Evolutionary conservation across 2,797 vertebrate genomes (phyloP).

Genomic region (Gymnothorax reevesii): DNA sequence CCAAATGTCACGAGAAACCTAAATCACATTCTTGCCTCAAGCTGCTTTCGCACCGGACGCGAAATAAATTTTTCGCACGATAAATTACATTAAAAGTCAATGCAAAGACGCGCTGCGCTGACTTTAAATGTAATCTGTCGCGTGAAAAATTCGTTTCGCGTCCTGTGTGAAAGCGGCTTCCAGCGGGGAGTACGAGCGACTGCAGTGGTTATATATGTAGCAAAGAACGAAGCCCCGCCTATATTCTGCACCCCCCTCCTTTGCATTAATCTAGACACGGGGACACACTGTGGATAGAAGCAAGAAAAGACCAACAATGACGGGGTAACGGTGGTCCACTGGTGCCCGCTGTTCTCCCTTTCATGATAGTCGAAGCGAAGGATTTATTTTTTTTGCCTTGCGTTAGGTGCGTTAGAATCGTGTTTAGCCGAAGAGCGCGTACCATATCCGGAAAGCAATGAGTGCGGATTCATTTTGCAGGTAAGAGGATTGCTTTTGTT

Average conservation of each 20-base stretch:
- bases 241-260: not conserved
- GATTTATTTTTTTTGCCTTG: not conserved
- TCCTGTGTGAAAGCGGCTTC: not conserved
- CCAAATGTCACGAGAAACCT: too few species aligned
- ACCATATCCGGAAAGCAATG: not conserved
- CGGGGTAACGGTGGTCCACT: not conserved
- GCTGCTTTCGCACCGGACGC: too few species aligned
- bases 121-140: too few species aligned
- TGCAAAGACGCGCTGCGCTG: too few species aligned
- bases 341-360: not conserved
- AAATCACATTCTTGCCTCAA: too few species aligned
- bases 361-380: not conserved
- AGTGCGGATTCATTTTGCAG: not conserved
- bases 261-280: not conserved
- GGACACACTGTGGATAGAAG: not conserved
- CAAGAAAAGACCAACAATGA: conserved; percentile 16
- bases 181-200: not conserved
- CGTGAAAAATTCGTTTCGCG: too few species aligned
- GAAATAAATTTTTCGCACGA: too few species aligned
- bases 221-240: conserved; percentile 7
- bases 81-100: too few species aligned
- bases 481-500: conserved; percentile 6
- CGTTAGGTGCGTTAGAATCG: conserved; percentile 2
- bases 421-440: not conserved
- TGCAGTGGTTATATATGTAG: not conserved